Conservation (phyloP, 2,888 invertebrate genomes). For the Strigamia crassipes region DNA sequence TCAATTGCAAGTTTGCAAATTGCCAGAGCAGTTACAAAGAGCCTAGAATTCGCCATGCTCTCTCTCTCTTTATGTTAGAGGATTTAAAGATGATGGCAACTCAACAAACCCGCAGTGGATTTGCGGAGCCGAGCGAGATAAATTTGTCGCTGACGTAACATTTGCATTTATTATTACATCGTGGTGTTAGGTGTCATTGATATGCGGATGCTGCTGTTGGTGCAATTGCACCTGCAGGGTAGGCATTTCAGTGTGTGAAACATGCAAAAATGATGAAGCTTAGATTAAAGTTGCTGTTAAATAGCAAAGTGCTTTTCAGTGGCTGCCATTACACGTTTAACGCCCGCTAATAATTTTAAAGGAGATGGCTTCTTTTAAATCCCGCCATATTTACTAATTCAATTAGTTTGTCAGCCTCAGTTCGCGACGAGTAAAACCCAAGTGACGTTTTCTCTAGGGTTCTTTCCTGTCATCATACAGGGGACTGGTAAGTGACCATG, state of each 20-base stretch:
- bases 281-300: constrained; percentile 37
- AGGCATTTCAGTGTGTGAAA: constrained; percentile 14
- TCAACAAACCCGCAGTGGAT: constrained; percentile 21
- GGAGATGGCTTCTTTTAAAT: constrained; percentile 4
- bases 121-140: background rate
- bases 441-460: background rate
- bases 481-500: background rate
- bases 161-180: constrained; percentile 27
- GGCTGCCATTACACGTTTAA: constrained; percentile 16
- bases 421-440: background rate
- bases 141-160: constrained; percentile 29
- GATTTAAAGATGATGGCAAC: constrained; percentile 14
- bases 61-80: background rate
- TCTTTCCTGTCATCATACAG: background rate
- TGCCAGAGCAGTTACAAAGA: constrained; percentile 27
- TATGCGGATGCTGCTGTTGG: constrained; percentile 15
- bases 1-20: constrained; percentile 37
- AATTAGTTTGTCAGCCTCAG: background rate
- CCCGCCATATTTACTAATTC: constrained; percentile 2
- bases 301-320: constrained; percentile 15
- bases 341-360: constrained; percentile 16
- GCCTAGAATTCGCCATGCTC: constrained; percentile 6
- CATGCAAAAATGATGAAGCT: constrained; percentile 38
- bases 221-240: constrained; percentile 30
- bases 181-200: background rate